Base-by-base conservation (phyloP, 2,888 invertebrate genomes). In the Protophormia terraenovae region DNA sequence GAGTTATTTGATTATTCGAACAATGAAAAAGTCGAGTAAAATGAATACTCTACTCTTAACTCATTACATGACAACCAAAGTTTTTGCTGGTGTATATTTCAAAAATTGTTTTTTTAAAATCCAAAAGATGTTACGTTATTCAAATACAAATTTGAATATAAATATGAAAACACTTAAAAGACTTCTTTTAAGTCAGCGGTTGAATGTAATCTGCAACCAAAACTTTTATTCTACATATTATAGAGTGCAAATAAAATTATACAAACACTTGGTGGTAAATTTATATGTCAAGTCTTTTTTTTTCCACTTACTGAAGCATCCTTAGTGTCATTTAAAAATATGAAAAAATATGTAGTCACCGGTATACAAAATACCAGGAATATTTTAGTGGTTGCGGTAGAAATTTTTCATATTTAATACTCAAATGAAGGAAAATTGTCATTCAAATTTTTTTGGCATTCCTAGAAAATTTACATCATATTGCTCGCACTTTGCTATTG, bases 311-410 rank as follows among this genome's bases (percentile, higher is more conserved):
- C n/a, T 27, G 19, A 32, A 38, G 32, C 82, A 82, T 64, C 78
- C 82, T 82, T 50, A 38, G 73, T 78, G 73, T 35, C 78, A 85
- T 71, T 81, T 73, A 22, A 35, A 64, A 69, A 66, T 22, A 53
- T 12, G n/a, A 19, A 41, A 76, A 58, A 66, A 55, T 64, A 60
- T 71, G 47, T 64, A 45, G 55, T 58, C 78, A 84, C 86, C 87
- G 87, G 87, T 85, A 75, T 58, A 27, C 24, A 72, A 83, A 82
- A 73, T 83, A 80, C 82, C 82, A 86, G 76, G 60, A 79, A 82
- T 83, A 75, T 83, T 86, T 87, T 87, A 86, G 84, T 86, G 86
- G 86, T 86, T 87, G 87, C 85, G 87, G 86, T 86, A 83, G 86
- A 86, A 76, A 86, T 87, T 86, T 83, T 84, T 87, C 75, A 84